Base-by-base conservation (phyloP, 53 echinoderm and acorn worm species). In the Apostichopus leukothele region DNA sequence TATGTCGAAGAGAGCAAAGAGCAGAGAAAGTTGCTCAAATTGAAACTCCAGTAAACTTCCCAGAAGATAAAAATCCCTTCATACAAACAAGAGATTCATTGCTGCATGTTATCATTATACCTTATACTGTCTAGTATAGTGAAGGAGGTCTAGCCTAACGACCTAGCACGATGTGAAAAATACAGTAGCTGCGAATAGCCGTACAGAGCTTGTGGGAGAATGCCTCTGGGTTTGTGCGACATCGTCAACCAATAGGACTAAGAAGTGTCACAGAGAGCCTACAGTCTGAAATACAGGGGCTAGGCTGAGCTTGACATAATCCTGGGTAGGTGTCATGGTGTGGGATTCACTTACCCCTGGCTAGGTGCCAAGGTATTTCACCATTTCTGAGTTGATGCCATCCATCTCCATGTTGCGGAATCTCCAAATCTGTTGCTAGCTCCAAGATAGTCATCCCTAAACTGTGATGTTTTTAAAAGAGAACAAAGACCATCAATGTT, bases 391-490 rank as follows among this genome's bases (percentile, higher is more conserved):
- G 88, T 26, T 95, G 91, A 83, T 97, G 97, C 97, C 97, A 96
- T 1, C 91, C 76, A 5, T 93, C 90, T 39, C 97, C 97, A 73
- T 95, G 93, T 63, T 89, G 79, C 1, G 97, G 96, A 22, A 97
- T 88, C n/a, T 95, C 97, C n/a, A 97, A 84, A 67, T 97, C 97
- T 57, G 95, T 92, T 2, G 95, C 95, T 25, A 97, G 71, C 85
- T 97, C 97, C 75, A 97, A 74, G 39, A 97, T 92, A 10, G 97
- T 94, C 27, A 95, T 97, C 12, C 97, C 97, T 75, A 97, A 90
- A 83, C 95, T 95, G 71, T 13, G 63, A 75, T 3, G 27, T 75
- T 75, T 10, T 18, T 75, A 5, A 9, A 75, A 75, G 14, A 5
- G 13, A 63, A 11, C 63, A 13, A 13, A 63, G 14, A 63, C 63